These are phyloP conservation scores for Phalera bucephala DNA, from an alignment of 2,888 invertebrate genomes.

Conservation along the genomic window DNA sequence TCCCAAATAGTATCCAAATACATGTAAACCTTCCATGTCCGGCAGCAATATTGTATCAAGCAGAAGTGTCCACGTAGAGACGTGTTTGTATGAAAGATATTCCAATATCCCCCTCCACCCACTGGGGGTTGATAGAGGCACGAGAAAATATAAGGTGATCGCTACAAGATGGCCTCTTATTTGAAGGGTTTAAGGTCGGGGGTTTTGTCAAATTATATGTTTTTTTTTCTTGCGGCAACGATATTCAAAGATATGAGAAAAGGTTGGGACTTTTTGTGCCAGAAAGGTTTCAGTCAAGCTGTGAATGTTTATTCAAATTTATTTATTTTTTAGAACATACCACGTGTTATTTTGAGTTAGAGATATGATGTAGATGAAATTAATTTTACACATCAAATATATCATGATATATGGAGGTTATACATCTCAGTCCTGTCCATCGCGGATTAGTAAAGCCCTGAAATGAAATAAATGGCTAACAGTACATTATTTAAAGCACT, in stretches of 20 bases:
- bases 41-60: slow-evolving; percentile 78
- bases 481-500: no score
- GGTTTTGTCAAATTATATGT: slow-evolving; percentile 25
- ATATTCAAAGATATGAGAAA: slow-evolving; percentile 3
- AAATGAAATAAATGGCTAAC: no score
- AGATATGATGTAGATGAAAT: no score
- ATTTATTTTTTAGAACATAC: no score
- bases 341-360: no score
- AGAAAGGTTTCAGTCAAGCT: background rate
- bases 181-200: slow-evolving; percentile 31
- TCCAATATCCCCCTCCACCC: slow-evolving; percentile 67
- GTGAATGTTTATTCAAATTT: background rate
- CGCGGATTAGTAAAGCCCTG: no score
- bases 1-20: no score
- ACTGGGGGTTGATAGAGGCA: slow-evolving; percentile 30
- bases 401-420: no score
- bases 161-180: slow-evolving; percentile 56
- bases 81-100: slow-evolving; percentile 84
- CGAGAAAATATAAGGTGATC: slow-evolving; percentile 60
- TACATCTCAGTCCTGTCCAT: no score
- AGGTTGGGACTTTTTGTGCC: slow-evolving; percentile 1
- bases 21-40: slow-evolving; percentile 52
- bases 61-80: slow-evolving; percentile 79
- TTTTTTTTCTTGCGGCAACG: slow-evolving; percentile 4
- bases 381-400: no score